Conservation (phyloP, 1,140 invertebrate genomes). For the Dysdera silvatica region DNA sequence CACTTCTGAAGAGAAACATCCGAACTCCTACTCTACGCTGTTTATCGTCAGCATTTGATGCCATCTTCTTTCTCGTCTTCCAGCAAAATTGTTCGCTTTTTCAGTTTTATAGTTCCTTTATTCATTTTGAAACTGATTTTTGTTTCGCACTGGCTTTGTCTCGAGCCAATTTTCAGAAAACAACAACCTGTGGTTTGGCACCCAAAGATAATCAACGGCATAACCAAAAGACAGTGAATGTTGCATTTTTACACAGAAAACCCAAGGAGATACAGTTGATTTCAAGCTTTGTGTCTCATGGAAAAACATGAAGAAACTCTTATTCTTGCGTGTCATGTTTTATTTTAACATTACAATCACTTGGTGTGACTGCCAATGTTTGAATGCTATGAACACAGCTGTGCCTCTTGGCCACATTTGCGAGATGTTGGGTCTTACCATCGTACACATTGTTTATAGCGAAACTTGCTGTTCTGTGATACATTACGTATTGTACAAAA, state of each 20-base stretch:
- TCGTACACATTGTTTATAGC: not conserved
- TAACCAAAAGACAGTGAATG: not conserved
- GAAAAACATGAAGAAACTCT: not conserved
- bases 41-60: constrained; percentile 10
- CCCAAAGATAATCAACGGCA: not conserved
- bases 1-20: not conserved
- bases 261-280: not conserved
- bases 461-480: constrained; percentile 26
- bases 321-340: not conserved
- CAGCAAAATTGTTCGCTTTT: constrained; percentile 18
- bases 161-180: constrained; percentile 10
- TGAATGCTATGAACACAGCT: not conserved
- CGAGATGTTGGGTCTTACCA: not conserved
- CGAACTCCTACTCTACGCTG: not conserved
- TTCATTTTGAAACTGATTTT: constrained; percentile 13
- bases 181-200: not conserved
- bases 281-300: not conserved
- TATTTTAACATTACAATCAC: constrained; percentile 4
- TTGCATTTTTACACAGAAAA: not conserved
- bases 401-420: no score
- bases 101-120: constrained; percentile 21
- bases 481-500: constrained; percentile 24
- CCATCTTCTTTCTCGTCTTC: constrained; percentile 26
- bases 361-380: not conserved
- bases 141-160: constrained; percentile 15